Evolutionary conservation across 1,140 invertebrate species (phyloP), one percentile per base, ranked within the genome.

Genomic region (Chymomyza costata): DNA sequence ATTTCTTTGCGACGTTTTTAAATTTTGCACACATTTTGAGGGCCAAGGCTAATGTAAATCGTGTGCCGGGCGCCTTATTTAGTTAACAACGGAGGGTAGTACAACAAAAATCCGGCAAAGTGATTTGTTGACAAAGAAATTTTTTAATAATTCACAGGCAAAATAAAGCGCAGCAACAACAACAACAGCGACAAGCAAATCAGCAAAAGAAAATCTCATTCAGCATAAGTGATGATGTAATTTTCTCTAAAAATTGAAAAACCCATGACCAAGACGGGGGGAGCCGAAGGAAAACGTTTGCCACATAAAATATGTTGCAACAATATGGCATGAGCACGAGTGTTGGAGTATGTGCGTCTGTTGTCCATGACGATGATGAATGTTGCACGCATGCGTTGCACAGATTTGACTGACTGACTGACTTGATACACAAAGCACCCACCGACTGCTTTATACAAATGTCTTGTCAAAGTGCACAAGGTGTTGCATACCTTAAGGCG

Each of bases 1-100:
- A 81, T 81, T 81, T 81, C 69, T 81, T 82, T 81, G 76, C 69
- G 65, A 81, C 76, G 76, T 81, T 78, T 78, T 78, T 78, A 78
- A 78, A 78, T 80, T 80, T 61, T 45, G 52, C 46, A 56, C 55
- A 61, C 30, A 53, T 13, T 38, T 38, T 15, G 25, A 14, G 30
- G 19, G 38, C 34, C 39, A 41, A 30, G 45, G 66, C 71, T 80
- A 78, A 78, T 78, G 71, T 80, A 80, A 78, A 76, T 76, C 66
- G 54, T 65, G 61, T 66, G 41, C 41, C 52, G 58, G 46, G 64
- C 62, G 67, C 71, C 71, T 78, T 76, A 76, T 78, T 76, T 78
- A 76, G 71, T 78, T 53, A 46, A 58, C 40, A 61, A n/a, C n/a
- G n/a, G n/a, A n/a, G n/a, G n/a, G n/a, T n/a, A n/a, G n/a, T n/a